Base-by-base conservation (phyloP, 2,113 vertebrate species). In the Spilogale gracilis region DNA sequence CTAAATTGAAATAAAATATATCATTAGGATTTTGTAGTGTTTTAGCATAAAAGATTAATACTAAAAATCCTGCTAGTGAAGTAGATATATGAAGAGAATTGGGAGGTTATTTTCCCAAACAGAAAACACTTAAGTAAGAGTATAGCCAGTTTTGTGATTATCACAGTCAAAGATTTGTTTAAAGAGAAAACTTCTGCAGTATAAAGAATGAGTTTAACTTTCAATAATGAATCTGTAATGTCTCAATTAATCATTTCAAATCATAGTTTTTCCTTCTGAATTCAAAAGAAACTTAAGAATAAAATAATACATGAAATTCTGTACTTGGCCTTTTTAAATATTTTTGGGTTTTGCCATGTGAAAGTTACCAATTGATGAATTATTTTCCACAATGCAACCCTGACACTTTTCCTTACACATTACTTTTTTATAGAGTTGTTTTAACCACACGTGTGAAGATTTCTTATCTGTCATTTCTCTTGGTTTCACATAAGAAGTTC, bases 1-100 rank as follows among this genome's bases (percentile, higher is more conserved):
- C 67, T 87, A 91, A 74, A 54, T 61, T 91, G 63, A 25, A 61
- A 87, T 82, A 48, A 80, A 73, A 52, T 78, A 63, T 71, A 78
- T 94, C 81, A 73, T 67, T 38, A 3, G 71, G 27, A 71, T 82
- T 92, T 61, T 84, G 4, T 71, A 78, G 32, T 73, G 5, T 89
- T 80, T 92, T 97, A 79, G 54, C 65, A n/a, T 81, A 79, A 83
- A 88, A 84, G 12, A 14, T 65, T 79, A 83, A 91, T 79, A 78
- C 18, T 48, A 81, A 83, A 82, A 78, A 95, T 81, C 16, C 38
- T 95, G 14, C 6, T 73, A 82, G 5, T 32, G 78, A 87, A 89
- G 4, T 21, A 65, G 45, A 52, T 82, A 85, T 61, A 52, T 78
- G 81, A 69, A 88, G 71, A 93, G 45, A 89, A 84, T 85, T 96